These are phyloP conservation scores for Hypselothyrea guttata DNA, from an alignment of 2,888 invertebrate species.

Conservation along the genomic window DNA sequence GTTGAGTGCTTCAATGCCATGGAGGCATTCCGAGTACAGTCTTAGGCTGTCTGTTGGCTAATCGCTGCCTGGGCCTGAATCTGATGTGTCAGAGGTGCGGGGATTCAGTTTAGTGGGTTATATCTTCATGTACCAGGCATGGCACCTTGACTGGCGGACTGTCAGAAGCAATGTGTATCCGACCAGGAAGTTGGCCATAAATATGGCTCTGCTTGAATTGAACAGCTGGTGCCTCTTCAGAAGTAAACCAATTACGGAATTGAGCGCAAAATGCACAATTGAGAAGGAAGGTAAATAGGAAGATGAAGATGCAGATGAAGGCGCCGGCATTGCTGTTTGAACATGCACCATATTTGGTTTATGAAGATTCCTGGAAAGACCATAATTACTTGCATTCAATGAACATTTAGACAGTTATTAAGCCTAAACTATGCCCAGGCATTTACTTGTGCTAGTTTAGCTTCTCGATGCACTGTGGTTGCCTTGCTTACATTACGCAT, in stretches of 20 bases:
- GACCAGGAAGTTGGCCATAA: no score
- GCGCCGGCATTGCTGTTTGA: not conserved
- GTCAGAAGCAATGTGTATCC: no score
- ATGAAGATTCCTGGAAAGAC: slow-evolving; percentile 10
- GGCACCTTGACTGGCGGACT: no score
- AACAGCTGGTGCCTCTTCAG: no score
- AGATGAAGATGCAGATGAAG: not conserved
- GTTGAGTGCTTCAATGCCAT: not conserved
- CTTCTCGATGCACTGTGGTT: no score
- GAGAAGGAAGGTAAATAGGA: slow-evolving; percentile 1
- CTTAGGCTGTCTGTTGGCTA: not conserved
- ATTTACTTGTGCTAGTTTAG: no score
- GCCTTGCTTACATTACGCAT: no score
- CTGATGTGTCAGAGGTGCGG: not conserved
- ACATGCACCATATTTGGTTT: not conserved
- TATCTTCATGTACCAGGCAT: no score
- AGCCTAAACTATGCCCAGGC: no score
- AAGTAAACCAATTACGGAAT: slow-evolving; percentile 39
- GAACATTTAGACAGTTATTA: not conserved
- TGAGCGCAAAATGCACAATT: slow-evolving; percentile 17
- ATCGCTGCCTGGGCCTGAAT: not conserved
- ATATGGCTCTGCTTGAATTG: no score
- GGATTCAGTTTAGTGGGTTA: slow-evolving; percentile 2
- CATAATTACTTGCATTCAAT: slow-evolving; percentile 16
- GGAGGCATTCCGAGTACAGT: not conserved